Evolutionary conservation across 2,113 vertebrate genomes (phyloP).

Genomic region (Leptodactylus fuscus): DNA sequence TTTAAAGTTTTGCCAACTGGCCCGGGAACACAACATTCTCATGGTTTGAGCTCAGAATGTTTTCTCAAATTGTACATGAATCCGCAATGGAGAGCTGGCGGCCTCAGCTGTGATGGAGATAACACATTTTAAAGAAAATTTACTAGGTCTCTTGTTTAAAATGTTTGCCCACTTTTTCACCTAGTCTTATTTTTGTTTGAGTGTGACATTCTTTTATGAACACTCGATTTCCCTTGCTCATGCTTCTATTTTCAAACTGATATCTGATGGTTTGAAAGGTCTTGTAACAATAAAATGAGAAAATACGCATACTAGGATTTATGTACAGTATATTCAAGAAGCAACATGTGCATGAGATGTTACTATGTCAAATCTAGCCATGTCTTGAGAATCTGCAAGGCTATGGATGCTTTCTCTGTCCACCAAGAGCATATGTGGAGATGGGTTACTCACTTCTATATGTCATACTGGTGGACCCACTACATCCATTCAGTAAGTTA

Average conservation of each 20-base stretch:
- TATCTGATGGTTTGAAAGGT: slow-evolving; percentile 10
- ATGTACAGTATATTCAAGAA: not conserved
- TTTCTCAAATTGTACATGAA: slow-evolving; percentile 56
- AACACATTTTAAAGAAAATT: slow-evolving; percentile 56
- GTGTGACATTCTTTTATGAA: slow-evolving; percentile 56
- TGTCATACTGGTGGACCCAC: too few species aligned
- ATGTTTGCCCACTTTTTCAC: slow-evolving; percentile 58
- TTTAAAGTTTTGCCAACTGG: slow-evolving; percentile 59
- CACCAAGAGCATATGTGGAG: too few species aligned
- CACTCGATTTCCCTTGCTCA: slow-evolving; percentile 16
- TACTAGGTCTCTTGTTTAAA: slow-evolving; percentile 46
- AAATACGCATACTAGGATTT: not conserved
- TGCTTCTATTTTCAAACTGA: slow-evolving; percentile 7
- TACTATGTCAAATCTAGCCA: not conserved
- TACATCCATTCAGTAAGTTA: too few species aligned
- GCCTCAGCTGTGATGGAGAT: slow-evolving; percentile 51
- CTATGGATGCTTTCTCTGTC: not conserved
- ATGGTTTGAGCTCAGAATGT: slow-evolving; percentile 58
- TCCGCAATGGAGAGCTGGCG: slow-evolving; percentile 40
- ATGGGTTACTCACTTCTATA: too few species aligned
- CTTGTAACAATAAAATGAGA: not conserved
- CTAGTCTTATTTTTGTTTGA: slow-evolving; percentile 48
- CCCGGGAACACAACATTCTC: slow-evolving; percentile 53
- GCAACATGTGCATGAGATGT: not conserved
- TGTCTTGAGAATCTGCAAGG: not conserved